These are phyloP conservation scores for Siniperca knerii DNA, from an alignment of 2,113 vertebrate genomes.

Conservation along the genomic window DNA sequence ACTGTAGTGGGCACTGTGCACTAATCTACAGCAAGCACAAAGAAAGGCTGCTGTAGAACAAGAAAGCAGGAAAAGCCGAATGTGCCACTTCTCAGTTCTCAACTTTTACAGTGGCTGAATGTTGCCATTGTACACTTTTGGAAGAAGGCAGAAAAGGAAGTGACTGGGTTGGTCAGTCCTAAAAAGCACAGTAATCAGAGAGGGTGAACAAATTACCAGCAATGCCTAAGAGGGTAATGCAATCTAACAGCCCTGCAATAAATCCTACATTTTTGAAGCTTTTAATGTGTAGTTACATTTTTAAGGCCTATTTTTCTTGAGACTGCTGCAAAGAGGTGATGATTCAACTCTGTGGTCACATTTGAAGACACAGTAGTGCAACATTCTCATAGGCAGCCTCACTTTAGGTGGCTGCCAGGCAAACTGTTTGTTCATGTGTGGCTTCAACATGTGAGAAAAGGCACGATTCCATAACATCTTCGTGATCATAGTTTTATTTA, in stretches of 20 bases:
- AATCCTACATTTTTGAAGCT: not conserved
- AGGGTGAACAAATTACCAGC: not conserved
- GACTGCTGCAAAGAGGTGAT: not conserved
- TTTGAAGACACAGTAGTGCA: not conserved
- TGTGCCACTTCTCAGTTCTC: not conserved
- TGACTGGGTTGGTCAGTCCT: not conserved
- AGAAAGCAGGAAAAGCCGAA: too few relatives aligned
- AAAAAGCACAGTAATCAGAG: not conserved
- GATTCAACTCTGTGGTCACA: not conserved
- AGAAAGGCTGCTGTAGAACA: too few relatives aligned
- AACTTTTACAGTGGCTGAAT: not conserved
- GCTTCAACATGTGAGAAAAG: conserved; percentile 1
- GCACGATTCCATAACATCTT: not conserved
- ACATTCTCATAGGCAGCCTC: not conserved
- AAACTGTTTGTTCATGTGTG: conserved; percentile 7
- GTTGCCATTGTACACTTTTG: not conserved
- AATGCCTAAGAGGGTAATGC: not conserved
- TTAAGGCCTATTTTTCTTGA: not conserved
- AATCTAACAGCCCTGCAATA: not conserved
- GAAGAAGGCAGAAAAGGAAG: not conserved
- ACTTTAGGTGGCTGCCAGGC: not conserved
- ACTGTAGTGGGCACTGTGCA: too few relatives aligned
- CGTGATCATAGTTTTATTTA: conserved; percentile 52
- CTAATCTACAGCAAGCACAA: too few relatives aligned
- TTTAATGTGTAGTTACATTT: not conserved